Evolutionary conservation across 1,140 invertebrate genomes (phyloP).

Genomic region (Drosophila sp.): DNA sequence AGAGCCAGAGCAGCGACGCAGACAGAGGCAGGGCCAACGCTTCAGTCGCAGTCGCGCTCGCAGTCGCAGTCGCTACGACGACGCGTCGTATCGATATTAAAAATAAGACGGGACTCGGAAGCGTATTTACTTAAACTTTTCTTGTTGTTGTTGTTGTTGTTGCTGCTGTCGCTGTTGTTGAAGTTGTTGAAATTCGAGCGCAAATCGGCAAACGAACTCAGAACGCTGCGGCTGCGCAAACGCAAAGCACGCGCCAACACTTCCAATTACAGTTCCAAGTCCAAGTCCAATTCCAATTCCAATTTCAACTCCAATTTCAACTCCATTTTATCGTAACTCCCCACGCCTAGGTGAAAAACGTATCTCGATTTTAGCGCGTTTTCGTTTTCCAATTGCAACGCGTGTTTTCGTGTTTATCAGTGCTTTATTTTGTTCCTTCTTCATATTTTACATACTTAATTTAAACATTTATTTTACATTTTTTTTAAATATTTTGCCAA

Average conservation of each 20-base stretch:
- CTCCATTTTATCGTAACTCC: slow-evolving; percentile 15
- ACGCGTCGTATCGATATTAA: slow-evolving; percentile 60
- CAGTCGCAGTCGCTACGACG: slow-evolving; percentile 23
- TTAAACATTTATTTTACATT: not conserved
- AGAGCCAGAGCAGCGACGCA: not conserved
- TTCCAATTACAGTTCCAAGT: slow-evolving; percentile 20
- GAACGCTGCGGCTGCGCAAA: slow-evolving; percentile 75
- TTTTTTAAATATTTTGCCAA: not conserved
- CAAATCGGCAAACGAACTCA: slow-evolving; percentile 70
- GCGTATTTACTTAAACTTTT: slow-evolving; percentile 56
- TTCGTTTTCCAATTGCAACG: not conserved
- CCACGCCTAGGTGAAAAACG: not conserved
- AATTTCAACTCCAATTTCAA: slow-evolving; percentile 11
- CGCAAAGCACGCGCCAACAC: slow-evolving; percentile 73
- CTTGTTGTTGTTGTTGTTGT: slow-evolving; percentile 31
- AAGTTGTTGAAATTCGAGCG: slow-evolving; percentile 75
- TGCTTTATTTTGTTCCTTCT: not conserved
- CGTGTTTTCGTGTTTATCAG: slow-evolving; percentile 1
- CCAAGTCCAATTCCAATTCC: slow-evolving; percentile 15
- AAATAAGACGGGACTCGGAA: slow-evolving; percentile 76
- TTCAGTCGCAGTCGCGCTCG: slow-evolving; percentile 21
- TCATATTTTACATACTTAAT: not conserved
- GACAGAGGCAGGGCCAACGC: slow-evolving; percentile 2
- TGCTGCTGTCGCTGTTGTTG: slow-evolving; percentile 21
- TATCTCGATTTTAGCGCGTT: slow-evolving; percentile 17